Conservation (phyloP, 37 sponge, comb jelly and placozoan species). For the Chondrilla cf. caribensis region DNA sequence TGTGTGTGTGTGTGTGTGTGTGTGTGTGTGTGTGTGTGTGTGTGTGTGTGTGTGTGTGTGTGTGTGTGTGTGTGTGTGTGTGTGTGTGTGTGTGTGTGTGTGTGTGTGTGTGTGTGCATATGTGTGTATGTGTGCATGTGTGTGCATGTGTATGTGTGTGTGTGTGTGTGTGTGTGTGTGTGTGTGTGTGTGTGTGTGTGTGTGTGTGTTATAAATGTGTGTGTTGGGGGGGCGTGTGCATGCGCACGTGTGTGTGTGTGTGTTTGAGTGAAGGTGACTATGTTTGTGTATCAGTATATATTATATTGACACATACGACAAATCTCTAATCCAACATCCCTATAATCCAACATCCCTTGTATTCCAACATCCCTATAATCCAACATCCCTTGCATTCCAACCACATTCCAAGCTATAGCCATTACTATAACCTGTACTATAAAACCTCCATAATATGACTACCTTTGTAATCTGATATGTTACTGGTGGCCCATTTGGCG, state of each 20-base stretch:
- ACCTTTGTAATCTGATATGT: too few species aligned
- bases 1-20: background rate
- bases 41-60: background rate
- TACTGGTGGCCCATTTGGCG: too few species aligned
- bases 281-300: background rate
- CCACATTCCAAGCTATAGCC: too few species aligned
- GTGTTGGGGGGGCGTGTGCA: background rate
- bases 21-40: background rate
- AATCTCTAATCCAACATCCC: too few species aligned
- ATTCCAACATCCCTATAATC: too few species aligned
- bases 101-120: background rate
- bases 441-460: too few species aligned
- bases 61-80: background rate
- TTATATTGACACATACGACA: too few species aligned
- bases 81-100: background rate
- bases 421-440: too few species aligned
- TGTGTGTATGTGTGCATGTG: constrained; percentile 1
- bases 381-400: too few species aligned
- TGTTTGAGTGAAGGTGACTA: background rate
- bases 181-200: background rate
- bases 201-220: too few species aligned
- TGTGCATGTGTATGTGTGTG: constrained; percentile 12
- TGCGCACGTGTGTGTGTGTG: constrained; percentile 8
- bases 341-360: too few species aligned
- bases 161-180: constrained; percentile 3